Evolutionary conservation across 2,888 invertebrate species (phyloP).

Genomic region (Empis stercorea): DNA sequence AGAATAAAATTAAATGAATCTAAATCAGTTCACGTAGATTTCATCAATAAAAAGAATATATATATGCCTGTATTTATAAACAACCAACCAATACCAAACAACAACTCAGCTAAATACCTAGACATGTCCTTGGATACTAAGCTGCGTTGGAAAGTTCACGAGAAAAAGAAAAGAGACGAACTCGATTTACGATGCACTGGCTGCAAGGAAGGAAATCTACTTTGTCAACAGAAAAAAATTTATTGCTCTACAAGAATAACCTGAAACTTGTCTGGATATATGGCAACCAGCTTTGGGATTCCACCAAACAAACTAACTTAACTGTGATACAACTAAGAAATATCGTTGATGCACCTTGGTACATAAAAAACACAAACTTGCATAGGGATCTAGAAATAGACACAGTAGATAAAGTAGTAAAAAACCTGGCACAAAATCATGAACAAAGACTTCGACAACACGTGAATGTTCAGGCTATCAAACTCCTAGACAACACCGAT

Average conservation of each 20-base stretch:
- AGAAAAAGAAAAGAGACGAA: not conserved
- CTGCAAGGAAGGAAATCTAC: not conserved
- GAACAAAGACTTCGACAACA: no score
- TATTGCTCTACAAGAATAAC: not conserved
- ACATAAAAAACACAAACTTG: no score
- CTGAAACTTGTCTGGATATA: not conserved
- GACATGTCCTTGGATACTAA: no score
- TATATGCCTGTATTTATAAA: no score
- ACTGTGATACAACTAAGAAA: not conserved
- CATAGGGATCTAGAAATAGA: no score
- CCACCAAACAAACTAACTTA: not conserved
- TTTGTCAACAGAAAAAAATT: not conserved
- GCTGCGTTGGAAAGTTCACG: no score
- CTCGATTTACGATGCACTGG: not conserved
- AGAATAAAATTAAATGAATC: slow-evolving; percentile 6
- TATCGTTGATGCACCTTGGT: no score
- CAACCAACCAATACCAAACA: not conserved
- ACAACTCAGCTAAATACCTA: no score
- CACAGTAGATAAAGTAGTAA: no score
- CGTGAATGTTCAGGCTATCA: no score
- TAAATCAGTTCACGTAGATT: slow-evolving; percentile 6
- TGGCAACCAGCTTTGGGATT: not conserved
- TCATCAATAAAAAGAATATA: not conserved
- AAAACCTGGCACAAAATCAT: no score
- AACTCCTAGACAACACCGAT: no score